Conservation (phyloP, 2,888 invertebrate genomes). For the Cheilosia vulpina region DNA sequence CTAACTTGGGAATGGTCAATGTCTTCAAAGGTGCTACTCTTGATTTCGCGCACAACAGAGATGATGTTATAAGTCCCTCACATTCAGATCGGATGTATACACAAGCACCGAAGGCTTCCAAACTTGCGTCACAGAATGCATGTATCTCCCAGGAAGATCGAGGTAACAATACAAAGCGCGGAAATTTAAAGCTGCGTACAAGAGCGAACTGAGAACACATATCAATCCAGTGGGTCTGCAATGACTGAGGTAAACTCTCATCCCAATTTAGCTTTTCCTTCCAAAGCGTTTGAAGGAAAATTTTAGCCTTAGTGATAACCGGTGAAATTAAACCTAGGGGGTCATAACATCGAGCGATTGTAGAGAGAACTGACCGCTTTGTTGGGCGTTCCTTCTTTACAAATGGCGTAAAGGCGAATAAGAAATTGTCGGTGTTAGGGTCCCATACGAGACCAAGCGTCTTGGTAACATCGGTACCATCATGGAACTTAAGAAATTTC, state of each 20-base stretch:
- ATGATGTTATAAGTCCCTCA: conserved; percentile 6
- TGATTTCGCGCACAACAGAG: conserved; percentile 46
- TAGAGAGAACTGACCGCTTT: conserved; percentile 59
- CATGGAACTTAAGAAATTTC: conserved; percentile 57
- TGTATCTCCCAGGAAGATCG: conserved; percentile 46
- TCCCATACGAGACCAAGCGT: conserved; percentile 63
- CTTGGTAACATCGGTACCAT: conserved; percentile 60
- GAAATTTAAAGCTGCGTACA: conserved; percentile 43
- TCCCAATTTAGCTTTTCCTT: conserved; percentile 65
- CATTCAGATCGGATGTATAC: conserved; percentile 40
- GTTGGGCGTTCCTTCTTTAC: conserved; percentile 15
- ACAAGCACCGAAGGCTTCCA: conserved; percentile 55
- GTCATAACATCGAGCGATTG: conserved; percentile 60
- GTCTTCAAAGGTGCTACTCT: conserved; percentile 47
- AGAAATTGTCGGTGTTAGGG: conserved; percentile 47
- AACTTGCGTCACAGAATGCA: conserved; percentile 56
- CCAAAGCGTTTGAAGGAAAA: conserved; percentile 68
- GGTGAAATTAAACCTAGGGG: conserved; percentile 86
- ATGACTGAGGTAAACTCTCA: conserved; percentile 55
- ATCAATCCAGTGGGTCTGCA: conserved; percentile 19
- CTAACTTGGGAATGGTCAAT: conserved; percentile 65
- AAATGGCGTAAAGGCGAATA: conserved; percentile 38
- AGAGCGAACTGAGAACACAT: conserved; percentile 29
- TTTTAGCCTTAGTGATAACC: conserved; percentile 60
- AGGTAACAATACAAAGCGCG: conserved; percentile 26